Base-by-base conservation (phyloP, 2,888 invertebrate species). In the Auanema sp. region DNA sequence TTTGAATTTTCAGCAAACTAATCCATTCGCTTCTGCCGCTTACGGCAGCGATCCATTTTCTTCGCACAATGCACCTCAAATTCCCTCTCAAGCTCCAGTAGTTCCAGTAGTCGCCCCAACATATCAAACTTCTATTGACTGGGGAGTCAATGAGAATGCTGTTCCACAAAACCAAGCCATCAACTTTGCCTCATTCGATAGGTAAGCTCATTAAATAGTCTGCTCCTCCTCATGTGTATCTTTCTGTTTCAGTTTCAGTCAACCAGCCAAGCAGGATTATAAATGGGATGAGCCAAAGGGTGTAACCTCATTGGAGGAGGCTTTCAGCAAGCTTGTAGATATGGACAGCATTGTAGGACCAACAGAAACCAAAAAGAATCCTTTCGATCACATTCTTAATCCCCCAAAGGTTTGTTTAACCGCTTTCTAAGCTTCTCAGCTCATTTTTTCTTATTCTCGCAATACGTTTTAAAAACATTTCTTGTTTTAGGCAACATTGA, bases 261-360 rank as follows among this genome's bases (percentile, higher is more conserved):
- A 63, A 16, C 42, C 12, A 24, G 16, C 47, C 47, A 52, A 63
- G 33, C 24, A 50, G 4, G 42, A 23, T 21, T 44, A 43, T 21
- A 58, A 59, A 23, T 72, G 72, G 72, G 66, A 66, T 10, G 70
- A 72, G 24, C n/a, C 50, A 16, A 70, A 72, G 62, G 60, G 64
- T 47, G 80, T 80, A 24, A 78, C 75, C 11, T 77, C 79, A 8
- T 61, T 81, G 62, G 81, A 81, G 58, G 81, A 81, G 50, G 81
- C 81, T 8, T 81, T 81, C 74, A 68, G 75, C 24, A 82, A 82
- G 62, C 68, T 81, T n/a, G 82, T 82, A 21, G 79, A 82, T 65
- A 81, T 82, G 79, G 75, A 82, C 56, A 65, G 72, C 16, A 73
- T 82, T 56, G 73, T 81, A 44, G 73, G 70, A n/a, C 68, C 66